These are phyloP conservation scores for Lagorchestes hirsutus DNA, from an alignment of 2,797 vertebrate genomes.

Conservation along the genomic window DNA sequence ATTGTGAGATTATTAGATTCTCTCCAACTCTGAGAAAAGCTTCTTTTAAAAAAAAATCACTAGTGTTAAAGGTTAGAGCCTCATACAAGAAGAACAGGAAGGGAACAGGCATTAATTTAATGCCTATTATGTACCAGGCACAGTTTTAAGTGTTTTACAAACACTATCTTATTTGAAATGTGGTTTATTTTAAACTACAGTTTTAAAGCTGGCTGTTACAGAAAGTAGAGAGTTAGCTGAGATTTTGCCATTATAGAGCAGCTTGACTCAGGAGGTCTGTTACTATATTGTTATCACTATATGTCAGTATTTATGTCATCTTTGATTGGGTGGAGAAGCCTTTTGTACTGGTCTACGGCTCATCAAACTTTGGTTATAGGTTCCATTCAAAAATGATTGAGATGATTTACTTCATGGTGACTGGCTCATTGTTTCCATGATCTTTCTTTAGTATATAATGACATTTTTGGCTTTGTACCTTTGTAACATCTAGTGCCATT, in stretches of 20 bases:
- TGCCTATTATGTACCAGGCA: neutral
- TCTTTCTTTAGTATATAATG: neutral
- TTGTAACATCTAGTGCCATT: neutral
- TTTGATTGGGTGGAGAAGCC: neutral
- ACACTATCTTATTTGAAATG: neutral
- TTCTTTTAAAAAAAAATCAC: neutral
- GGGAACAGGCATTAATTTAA: neutral
- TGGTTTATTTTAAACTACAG: neutral
- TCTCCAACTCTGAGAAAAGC: neutral
- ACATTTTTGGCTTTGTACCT: neutral
- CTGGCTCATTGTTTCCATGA: neutral
- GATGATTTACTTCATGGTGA: neutral
- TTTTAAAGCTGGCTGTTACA: neutral
- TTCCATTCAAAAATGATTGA: neutral
- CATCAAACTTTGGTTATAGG: neutral
- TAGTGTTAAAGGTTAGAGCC: neutral
- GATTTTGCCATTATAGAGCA: neutral
- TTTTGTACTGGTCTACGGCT: neutral
- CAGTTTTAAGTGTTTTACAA: neutral
- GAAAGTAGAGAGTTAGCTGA: neutral
- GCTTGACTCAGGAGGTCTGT: neutral
- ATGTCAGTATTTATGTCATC: neutral
- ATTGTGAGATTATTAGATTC: neutral
- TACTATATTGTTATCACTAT: neutral
- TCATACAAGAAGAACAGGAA: neutral